Percentiles rank a stretch among this genome's conserved stretches.
phyloP scores from a whole-genome alignment of 2,888 invertebrate genomes.

The Parascotia fuliginaria region DNA sequence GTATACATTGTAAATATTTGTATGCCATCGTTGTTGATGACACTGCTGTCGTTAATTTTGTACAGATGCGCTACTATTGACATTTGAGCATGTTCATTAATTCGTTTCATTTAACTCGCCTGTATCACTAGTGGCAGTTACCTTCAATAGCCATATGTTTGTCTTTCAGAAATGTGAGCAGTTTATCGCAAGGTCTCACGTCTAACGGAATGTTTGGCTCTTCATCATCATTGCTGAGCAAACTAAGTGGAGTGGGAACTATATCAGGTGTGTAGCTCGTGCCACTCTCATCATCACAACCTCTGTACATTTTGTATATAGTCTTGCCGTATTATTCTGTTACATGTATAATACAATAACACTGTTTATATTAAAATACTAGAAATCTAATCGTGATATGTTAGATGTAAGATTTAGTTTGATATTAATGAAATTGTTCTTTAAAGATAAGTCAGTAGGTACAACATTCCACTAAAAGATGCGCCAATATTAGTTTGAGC shows the following conservation, averaged over 20 bases:
- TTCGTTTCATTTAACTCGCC: conserved; percentile 40
- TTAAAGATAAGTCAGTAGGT: conserved; percentile 2
- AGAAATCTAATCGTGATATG: neutral
- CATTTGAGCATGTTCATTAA: conserved; percentile 60
- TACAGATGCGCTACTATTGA: conserved; percentile 58
- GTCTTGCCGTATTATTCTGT: conserved; percentile 12
- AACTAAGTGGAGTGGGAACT: conserved; percentile 81
- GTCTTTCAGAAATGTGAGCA: conserved; percentile 82
- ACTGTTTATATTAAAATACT: conserved; percentile 4
- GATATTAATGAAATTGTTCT: no score
- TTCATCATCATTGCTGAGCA: conserved; percentile 88
- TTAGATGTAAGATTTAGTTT: neutral
- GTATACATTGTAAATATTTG: conserved; percentile 71
- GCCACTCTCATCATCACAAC: conserved; percentile 9
- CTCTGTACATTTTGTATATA: conserved; percentile 39
- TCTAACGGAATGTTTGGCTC: conserved; percentile 92
- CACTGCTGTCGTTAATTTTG: conserved; percentile 51
- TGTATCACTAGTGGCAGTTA: conserved; percentile 32
- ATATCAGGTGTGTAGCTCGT: conserved; percentile 77
- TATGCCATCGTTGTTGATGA: conserved; percentile 56
- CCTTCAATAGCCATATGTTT: conserved; percentile 62
- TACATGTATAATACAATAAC: conserved; percentile 28
- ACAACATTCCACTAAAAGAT: neutral
- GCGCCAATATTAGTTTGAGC: neutral
- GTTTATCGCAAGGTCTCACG: conserved; percentile 85